Evolutionary conservation across 92 coral and sea anemone genomes (phyloP).

Genomic region (Scolanthus callimorphus): DNA sequence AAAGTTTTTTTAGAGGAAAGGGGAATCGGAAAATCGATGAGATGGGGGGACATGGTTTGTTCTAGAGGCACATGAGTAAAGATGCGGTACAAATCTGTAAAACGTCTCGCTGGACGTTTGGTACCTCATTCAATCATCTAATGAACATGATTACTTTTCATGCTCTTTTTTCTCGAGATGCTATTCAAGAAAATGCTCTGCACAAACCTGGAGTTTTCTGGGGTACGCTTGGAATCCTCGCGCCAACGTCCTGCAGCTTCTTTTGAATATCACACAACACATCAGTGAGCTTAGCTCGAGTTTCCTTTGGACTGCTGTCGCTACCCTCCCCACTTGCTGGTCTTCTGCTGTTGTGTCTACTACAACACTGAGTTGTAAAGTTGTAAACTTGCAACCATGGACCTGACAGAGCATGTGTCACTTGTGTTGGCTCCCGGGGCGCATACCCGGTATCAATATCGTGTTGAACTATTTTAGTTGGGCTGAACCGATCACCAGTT

Average conservation of each 20-base stretch:
- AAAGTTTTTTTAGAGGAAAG: no score
- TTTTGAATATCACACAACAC: slow-evolving; percentile 78
- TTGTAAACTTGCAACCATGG: slow-evolving; percentile 85
- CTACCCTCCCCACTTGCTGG: slow-evolving; percentile 20
- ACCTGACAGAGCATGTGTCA: slow-evolving; percentile 50
- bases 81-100: no score
- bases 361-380: slow-evolving; percentile 53
- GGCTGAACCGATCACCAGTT: slow-evolving; percentile 24
- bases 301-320: background rate
- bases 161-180: no score
- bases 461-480: slow-evolving; percentile 16
- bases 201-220: no score
- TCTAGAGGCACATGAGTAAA: no score
- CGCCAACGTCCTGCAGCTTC: slow-evolving; percentile 78
- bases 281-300: slow-evolving; percentile 29
- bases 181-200: no score
- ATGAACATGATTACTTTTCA: no score
- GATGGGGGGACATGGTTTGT: background rate
- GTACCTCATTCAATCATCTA: no score
- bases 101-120: no score
- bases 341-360: slow-evolving; percentile 5
- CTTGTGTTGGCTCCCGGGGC: background rate
- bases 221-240: slow-evolving; percentile 62
- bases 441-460: no score
- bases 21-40: background rate